Evolutionary conservation across 2,888 invertebrate species (phyloP), one percentile per base, ranked within the genome.

Genomic region (Unio delphinus): DNA sequence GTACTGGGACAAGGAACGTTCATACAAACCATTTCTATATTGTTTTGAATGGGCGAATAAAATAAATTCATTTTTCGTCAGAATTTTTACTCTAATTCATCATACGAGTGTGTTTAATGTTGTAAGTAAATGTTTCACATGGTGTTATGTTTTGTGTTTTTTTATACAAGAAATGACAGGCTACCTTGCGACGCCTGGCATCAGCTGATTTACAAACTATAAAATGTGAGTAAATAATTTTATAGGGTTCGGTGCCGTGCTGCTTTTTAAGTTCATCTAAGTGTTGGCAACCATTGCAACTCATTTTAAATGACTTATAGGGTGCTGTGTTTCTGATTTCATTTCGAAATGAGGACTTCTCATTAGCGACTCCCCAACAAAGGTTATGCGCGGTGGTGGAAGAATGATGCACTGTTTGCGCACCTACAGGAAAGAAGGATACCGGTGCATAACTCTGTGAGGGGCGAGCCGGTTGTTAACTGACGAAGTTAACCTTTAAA

Each of bases 221-320:
- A 90, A 97, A 96, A 91, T 94, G 95, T 78, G 94, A 94, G 91
- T 96, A 95, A 84, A 97, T 94, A 84, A 96, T 92, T 91, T 92
- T 93, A 90, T 94, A 94, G 64, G 94, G 93, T 89, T 93, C 93
- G 78, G 93, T 92, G 83, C 95, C 95, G 90, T 94, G 93, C 66
- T 93, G 93, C 86, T 93, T 93, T 92, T 95, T 95, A 91, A 94
- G 94, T 91, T 93, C 93, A 91, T 92, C 93, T 88, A 95, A 91
- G 92, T 95, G 95, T 90, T 93, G 92, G 90, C 95, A 95, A 89
- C 94, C 94, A 92, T 95, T 90, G 95, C 93, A 59, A 96, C 90
- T 55, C 93, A 91, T 95, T 95, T 95, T 71, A 95, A 92, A 61
- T 63, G 67, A 69, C 70, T 67, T 70, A 23, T 61, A 34, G 17